Base-by-base conservation (phyloP, 2,888 invertebrate species). In the Galerucella calmariensis region DNA sequence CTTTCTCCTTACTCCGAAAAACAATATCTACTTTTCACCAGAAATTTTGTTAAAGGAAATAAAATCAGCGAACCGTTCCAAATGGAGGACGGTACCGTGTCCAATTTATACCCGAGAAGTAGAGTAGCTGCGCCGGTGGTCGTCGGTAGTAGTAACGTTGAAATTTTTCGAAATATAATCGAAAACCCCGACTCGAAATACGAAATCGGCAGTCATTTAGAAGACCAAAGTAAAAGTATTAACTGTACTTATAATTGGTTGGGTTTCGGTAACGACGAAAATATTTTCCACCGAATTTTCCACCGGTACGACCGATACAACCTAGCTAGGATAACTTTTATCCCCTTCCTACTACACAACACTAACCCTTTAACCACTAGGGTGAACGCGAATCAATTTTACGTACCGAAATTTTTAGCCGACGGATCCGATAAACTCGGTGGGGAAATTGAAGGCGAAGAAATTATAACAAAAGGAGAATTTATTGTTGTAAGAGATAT, bases 191-290 rank as follows among this genome's bases (percentile, higher is more conserved):
- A 94, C 78, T 97, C 98, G 0, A 91, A 92, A 71, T 98, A 97
- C 85, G 99, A 99, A 89, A 93, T 99, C 65, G 97, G 97, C 0
- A 97, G 98, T 0, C 98, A 99, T 83, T 90, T 98, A 20, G 94
- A 94, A 83, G 97, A 98, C 85, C 98, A 98, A 85, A 97, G 97
- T 83, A 94, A 95, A 88, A 89, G 92, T 20, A 93, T 99, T n/a
- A 96, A 98, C 85, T 98, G 97, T 80, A 94, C 96, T 0, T 95
- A 92, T 85, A 99, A 99, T 85, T 99, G 97, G 95, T 91, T 99
- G 82, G 97, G 98, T 5, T 92, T 89, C 77, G 90, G 91, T 0
- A 91, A 91, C 75, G 94, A 95, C 84, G 90, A 91, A 75, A 91
- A 92, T 78, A 93, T 96, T 41, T 94, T 93, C 79, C 90, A 92